phyloP scores from a whole-genome alignment of 2,888 invertebrate species.

The Ernsta delagoae region DNA sequence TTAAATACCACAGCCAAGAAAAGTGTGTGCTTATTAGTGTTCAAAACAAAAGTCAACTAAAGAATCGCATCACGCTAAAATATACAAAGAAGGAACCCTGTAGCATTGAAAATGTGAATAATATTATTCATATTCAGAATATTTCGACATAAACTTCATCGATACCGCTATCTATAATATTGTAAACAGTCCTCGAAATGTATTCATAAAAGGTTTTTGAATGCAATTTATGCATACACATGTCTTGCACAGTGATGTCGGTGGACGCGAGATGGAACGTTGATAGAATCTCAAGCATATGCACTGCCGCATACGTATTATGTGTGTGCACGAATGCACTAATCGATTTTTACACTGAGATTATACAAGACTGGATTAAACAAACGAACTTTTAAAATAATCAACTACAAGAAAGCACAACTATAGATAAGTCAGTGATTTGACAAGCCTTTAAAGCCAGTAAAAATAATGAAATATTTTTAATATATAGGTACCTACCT shows the following conservation, averaged over 20 bases:
- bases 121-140: too few relatives aligned
- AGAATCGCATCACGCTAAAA: too few relatives aligned
- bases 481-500: background rate
- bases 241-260: slow-evolving; percentile 46
- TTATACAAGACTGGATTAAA: background rate
- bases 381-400: too few relatives aligned
- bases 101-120: too few relatives aligned
- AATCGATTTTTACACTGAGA: slow-evolving; percentile 7
- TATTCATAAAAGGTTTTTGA: slow-evolving; percentile 58
- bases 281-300: slow-evolving; percentile 54
- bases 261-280: slow-evolving; percentile 49
- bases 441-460: too few relatives aligned
- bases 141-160: slow-evolving; percentile 39
- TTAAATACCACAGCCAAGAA: too few relatives aligned
- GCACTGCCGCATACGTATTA: slow-evolving; percentile 21
- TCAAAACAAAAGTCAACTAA: too few relatives aligned
- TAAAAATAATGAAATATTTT: too few relatives aligned
- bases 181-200: slow-evolving; percentile 44
- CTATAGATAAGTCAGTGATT: too few relatives aligned
- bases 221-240: slow-evolving; percentile 69
- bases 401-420: too few relatives aligned
- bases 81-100: too few relatives aligned
- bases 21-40: too few relatives aligned
- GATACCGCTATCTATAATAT: background rate
- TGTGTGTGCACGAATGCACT: slow-evolving; percentile 28